Conservation (phyloP, 2,797 vertebrate species). For the Malacoctenus gilli region DNA sequence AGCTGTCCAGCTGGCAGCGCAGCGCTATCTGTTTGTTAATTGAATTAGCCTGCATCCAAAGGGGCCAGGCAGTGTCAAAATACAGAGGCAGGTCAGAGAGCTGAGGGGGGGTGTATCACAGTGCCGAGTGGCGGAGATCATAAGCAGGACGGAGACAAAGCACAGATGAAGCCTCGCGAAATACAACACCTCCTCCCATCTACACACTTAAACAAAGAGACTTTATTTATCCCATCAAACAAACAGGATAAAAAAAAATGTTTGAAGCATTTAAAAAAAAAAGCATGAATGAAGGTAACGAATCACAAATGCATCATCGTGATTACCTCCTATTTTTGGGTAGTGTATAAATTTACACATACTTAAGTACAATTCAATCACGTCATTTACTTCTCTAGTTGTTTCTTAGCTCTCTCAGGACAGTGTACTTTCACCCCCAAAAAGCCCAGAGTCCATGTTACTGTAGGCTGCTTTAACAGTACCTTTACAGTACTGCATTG, state of each 20-base stretch:
- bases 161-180: slow-evolving; percentile 1
- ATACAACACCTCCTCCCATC: not conserved
- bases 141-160: slow-evolving; percentile 20
- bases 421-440: no score
- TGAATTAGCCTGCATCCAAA: slow-evolving; percentile 84
- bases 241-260: slow-evolving; percentile 14
- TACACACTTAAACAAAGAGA: slow-evolving; percentile 1
- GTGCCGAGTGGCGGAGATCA: slow-evolving; percentile 26
- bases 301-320: no score
- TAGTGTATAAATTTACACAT: no score
- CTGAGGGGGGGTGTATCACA: slow-evolving; percentile 17
- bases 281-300: no score
- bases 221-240: not conserved
- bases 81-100: slow-evolving; percentile 62
- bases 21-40: slow-evolving; percentile 88
- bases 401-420: no score
- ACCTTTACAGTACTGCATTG: no score
- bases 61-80: slow-evolving; percentile 74
- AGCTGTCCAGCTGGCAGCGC: slow-evolving; percentile 83
- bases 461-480: no score
- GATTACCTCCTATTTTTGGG: no score
- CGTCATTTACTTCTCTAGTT: no score
- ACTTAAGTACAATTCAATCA: no score
- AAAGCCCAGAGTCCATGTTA: no score
- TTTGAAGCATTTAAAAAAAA: slow-evolving; percentile 2